Base-by-base conservation (phyloP, 2,113 vertebrate species). In the Cettia cetti region DNA sequence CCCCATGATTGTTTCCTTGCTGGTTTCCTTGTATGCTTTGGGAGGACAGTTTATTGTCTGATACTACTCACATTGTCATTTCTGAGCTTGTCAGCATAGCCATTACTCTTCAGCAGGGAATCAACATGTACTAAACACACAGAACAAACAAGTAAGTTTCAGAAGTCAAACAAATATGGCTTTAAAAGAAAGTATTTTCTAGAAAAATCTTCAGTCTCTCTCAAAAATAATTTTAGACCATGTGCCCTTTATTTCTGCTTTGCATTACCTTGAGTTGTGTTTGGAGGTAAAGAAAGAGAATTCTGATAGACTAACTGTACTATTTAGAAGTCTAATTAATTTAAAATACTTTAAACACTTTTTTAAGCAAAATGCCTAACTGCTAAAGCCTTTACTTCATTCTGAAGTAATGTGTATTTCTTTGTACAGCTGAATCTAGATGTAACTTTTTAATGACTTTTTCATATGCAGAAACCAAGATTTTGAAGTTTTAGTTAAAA, bases 271-370 rank as follows among this genome's bases (percentile, higher is more conserved):
- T 89, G 94, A 95, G 88, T 81, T 98, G 81, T 59, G 59, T 94
- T 96, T 96, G 94, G 97, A 96, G 74, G 92, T 56, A 44, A 83
- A 77, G 87, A 91, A 94, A 82, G 96, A 93, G 89, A 97, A 97
- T 96, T 95, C 96, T 95, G 92, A 94, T 97, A 98, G 97, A 97
- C 94, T 97, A 98, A 98, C 95, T 97, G 94, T 97, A 96, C 97
- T 98, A 97, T 98, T 98, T 98, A 98, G 98, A 98, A 96, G 82
- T 96, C 92, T 96, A 96, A 97, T 98, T 98, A 97, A 98, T 98
- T 98, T 96, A 97, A 98, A 97, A 94, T 97, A 98, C 91, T 97
- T 98, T 96, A 96, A 97, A 95, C 91, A 97, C 78, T 96, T 98
- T 97, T 96, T 94, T 47, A 96, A 98, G 96, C 96, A 97, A 98